Conservation (phyloP, 2,113 vertebrate species). For the Dipodomys merriami region DNA sequence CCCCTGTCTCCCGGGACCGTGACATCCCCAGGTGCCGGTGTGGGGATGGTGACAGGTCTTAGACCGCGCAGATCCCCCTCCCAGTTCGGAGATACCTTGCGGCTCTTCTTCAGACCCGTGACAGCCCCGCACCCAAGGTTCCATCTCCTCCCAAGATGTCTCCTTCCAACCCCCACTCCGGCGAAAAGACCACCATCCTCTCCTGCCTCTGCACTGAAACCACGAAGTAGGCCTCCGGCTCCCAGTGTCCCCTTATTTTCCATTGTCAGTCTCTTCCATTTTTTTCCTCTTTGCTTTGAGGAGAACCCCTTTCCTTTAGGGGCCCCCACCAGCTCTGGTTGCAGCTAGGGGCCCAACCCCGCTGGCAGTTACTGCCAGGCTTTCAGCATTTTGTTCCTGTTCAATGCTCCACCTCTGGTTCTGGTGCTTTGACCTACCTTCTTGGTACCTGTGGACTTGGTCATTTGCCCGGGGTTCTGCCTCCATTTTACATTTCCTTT, state of each 20-base stretch:
- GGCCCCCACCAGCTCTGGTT: background rate
- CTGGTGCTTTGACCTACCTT: background rate
- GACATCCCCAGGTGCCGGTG: conserved; percentile 40
- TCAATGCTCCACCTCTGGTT: background rate
- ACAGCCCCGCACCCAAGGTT: conserved; percentile 7
- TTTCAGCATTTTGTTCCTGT: background rate
- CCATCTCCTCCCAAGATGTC: background rate
- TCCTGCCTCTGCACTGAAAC: background rate
- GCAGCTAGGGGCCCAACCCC: background rate
- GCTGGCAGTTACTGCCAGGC: background rate
- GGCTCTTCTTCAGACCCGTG: background rate
- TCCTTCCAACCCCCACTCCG: background rate
- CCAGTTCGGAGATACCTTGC: background rate
- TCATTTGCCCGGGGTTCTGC: conserved; percentile 20
- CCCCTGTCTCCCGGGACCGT: background rate
- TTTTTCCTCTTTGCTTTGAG: conserved; percentile 17
- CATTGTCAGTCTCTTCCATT: background rate
- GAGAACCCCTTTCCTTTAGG: background rate
- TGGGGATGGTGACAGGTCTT: conserved; percentile 31
- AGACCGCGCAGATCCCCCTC: background rate
- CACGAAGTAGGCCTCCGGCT: background rate
- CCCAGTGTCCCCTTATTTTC: background rate
- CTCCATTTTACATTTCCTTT: conserved; percentile 57
- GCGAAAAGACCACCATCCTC: background rate
- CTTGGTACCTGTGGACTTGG: conserved; percentile 53